Base-by-base conservation (phyloP, 2,888 invertebrate genomes). In the Noctuana brunneofusca region DNA sequence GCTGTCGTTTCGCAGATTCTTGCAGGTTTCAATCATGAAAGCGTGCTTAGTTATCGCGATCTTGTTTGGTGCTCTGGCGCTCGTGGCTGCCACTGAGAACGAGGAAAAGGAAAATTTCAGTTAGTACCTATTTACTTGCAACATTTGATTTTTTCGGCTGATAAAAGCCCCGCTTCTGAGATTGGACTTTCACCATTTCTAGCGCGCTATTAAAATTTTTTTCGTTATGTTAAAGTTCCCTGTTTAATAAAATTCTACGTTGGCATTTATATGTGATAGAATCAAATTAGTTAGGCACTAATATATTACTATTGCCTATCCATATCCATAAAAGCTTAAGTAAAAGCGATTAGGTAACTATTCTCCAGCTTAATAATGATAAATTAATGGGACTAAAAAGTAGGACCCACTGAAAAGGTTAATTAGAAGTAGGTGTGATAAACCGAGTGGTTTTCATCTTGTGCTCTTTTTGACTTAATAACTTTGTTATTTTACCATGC, bases 11-110 rank as follows among this genome's bases (percentile, higher is more conserved):
- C 54, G 56, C 74, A 81, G 68, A 79, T 64, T 74, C 67, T 64
- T 66, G 65, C 63, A 58, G 54, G 58, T 65, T 72, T 70, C 67
- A 71, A 75, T 66, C 70, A 84, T 85, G 86, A 84, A 75, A 74
- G 69, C 70, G 66, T 76, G 68, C 66, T 66, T 81, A 48, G 64
- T 80, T 66, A 64, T 80, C 53, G 69, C 71, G 54, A 43, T 79
- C 58, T 62, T 80, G 63, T 69, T 79, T 30, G 64, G 78, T 30
- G 68, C 67, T 48, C 50, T 75, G 8, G 71, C 70, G 16, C 2
- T 70, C 58, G 73, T 64, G 38, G 65, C 68, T 41, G 55, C 63
- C 8, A 46, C 62, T 16, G 50, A 65, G 18, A 54, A 58, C 50
- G 53, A 60, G 27, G 64, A 67, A 41, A 38, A 55, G 30, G 55